Percentiles rank a stretch among this genome's conserved stretches.
Conservation (phyloP, 2,797 vertebrate species). For the Ispidina lecontei region DNA sequence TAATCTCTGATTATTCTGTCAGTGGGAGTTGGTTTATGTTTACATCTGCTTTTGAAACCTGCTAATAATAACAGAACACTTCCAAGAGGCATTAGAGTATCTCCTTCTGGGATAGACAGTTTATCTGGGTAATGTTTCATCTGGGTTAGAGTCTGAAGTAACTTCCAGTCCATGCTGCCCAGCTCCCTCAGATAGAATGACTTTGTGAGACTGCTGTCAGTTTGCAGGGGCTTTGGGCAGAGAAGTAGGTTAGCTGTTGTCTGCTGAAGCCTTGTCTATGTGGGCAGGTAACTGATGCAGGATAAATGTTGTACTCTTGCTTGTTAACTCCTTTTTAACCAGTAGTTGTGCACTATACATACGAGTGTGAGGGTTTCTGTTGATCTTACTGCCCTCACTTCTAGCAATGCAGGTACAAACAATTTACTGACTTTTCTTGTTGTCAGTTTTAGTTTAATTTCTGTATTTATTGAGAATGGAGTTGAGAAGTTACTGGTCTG, state of each 20-base stretch:
- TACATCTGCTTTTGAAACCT: not conserved
- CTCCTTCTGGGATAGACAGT: not conserved
- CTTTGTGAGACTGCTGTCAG: not conserved
- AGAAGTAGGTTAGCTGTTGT: not conserved
- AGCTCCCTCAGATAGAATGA: not conserved
- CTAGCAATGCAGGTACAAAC: not conserved
- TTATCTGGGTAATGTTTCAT: not conserved
- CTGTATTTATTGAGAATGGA: not conserved
- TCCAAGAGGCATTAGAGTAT: not conserved
- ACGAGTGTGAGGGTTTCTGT: not conserved
- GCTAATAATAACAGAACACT: not conserved
- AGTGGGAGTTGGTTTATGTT: not conserved
- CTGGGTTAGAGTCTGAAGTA: not conserved
- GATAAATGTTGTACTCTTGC: not conserved
- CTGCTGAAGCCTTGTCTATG: not conserved
- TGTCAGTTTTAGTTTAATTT: conserved; percentile 27
- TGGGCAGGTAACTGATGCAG: not conserved
- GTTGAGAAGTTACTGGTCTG: not conserved
- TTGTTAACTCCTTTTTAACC: not conserved
- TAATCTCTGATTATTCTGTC: not conserved
- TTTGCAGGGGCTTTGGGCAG: not conserved
- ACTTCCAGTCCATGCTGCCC: not conserved
- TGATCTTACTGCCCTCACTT: conserved; percentile 1
- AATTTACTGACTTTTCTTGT: not conserved
- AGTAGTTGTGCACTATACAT: not conserved